Base-by-base conservation (phyloP, 2,797 vertebrate species). In the Neomorphus geoffroyi region DNA sequence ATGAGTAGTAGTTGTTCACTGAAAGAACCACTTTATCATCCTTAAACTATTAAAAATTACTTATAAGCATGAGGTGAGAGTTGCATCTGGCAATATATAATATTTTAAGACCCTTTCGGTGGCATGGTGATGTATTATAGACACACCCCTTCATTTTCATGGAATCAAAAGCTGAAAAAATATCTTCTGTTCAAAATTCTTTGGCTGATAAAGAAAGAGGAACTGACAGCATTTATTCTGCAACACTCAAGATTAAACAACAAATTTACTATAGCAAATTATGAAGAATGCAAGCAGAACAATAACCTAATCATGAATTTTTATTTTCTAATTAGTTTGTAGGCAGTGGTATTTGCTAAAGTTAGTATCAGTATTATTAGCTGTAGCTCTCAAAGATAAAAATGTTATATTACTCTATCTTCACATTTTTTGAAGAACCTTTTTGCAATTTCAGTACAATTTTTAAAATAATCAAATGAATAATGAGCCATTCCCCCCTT, bases 11-110 rank as follows among this genome's bases (percentile, higher is more conserved):
- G 57, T 88, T 69, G 80, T 86, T 90, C 61, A 78, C 22, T 83
- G 66, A 75, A 92, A 92, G 61, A 64, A 83, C 27, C 35, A 27
- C 53, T 94, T 95, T 35, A 43, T 94, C 80, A 80, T 86, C 53
- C 45, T 80, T 88, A 86, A 86, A 35, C 45, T 60, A 41, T 60
- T 92, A 32, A 54, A 93, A 91, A 86, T 23, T 41, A 41, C 39
- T 41, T 41, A 41, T 14, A 41, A 41, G 39, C 39, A 41, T 41
- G 39, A 41, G 39, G 39, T 41, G 14, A 41, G 10, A 41, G 14
- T 41, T 41, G 39, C 39, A 41, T 33, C 41, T 75, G 33, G 51
- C 65, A 92, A 65, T 69, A 83, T 2, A 3, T 43, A 80, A 39
- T n/a, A 65, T 43, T 83, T 69, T 84, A 88, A 94, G 65, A 66